Evolutionary conservation across 2,888 invertebrate species (phyloP).

Genomic region (Cataglyphis rosenhaueri): DNA sequence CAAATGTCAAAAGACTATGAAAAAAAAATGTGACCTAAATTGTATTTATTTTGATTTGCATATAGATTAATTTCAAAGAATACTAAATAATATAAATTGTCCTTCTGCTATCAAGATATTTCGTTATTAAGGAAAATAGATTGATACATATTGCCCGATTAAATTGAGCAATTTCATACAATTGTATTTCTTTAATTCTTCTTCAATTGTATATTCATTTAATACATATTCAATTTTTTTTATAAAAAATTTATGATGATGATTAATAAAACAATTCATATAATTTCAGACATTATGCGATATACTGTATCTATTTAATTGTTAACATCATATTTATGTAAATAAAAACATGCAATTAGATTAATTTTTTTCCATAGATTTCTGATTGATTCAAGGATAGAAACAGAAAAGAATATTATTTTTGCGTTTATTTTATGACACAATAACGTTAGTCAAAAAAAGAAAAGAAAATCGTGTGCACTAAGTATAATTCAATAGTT

Average conservation of each 20-base stretch:
- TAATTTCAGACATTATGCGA: slow-evolving; percentile 62
- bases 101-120: background rate
- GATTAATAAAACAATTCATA: slow-evolving; percentile 64
- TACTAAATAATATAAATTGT: background rate
- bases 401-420: no score
- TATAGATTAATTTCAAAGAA: background rate
- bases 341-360: no score
- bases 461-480: slow-evolving; percentile 24
- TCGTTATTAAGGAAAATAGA: background rate
- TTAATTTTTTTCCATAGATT: no score
- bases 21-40: slow-evolving; percentile 50
- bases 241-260: slow-evolving; percentile 66
- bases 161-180: background rate
- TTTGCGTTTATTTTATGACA: no score
- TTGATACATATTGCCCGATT: background rate
- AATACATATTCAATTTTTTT: slow-evolving; percentile 34
- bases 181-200: background rate
- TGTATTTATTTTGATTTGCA: slow-evolving; percentile 46
- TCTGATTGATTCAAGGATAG: no score
- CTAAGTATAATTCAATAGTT: slow-evolving; percentile 60
- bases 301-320: slow-evolving; percentile 48
- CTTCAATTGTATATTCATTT: slow-evolving; percentile 30
- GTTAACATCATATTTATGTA: background rate
- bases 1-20: slow-evolving; percentile 65
- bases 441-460: no score